phyloP scores from a whole-genome alignment of 2,888 invertebrate species.

The Hofmannophila pseudospretella region DNA sequence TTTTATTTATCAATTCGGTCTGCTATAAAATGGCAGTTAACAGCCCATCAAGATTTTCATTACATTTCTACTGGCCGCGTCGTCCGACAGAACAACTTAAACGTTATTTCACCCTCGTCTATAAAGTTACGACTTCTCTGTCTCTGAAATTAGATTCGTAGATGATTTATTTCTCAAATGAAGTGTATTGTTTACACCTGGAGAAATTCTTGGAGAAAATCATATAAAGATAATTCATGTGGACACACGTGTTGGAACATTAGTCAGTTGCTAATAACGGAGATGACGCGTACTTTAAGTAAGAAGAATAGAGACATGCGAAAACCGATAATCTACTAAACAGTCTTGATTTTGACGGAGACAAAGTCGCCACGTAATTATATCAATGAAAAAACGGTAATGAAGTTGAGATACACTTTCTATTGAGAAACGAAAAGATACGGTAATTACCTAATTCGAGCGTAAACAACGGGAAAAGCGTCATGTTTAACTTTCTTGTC shows the following conservation, averaged over 20 bases:
- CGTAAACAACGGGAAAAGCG: slow-evolving; percentile 4
- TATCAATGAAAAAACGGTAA: slow-evolving; percentile 20
- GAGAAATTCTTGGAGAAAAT: too few species aligned
- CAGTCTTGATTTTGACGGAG: slow-evolving; percentile 14
- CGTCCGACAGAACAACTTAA: not conserved
- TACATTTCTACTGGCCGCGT: not conserved
- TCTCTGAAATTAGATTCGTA: too few species aligned
- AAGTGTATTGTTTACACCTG: too few species aligned
- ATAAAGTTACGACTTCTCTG: too few species aligned
- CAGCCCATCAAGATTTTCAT: slow-evolving; percentile 2
- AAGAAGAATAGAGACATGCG: slow-evolving; percentile 15
- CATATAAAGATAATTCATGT: too few species aligned
- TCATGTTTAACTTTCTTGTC: not conserved
- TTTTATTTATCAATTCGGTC: slow-evolving; percentile 2
- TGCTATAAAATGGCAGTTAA: slow-evolving; percentile 1
- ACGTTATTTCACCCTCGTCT: not conserved
- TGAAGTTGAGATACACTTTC: slow-evolving; percentile 36
- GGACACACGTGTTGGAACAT: too few species aligned
- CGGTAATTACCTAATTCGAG: slow-evolving; percentile 2
- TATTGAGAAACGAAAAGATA: slow-evolving; percentile 21
- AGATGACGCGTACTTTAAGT: slow-evolving; percentile 18
- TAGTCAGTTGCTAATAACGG: slow-evolving; percentile 21
- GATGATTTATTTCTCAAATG: too few species aligned
- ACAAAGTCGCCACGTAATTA: too few species aligned
- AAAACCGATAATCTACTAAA: slow-evolving; percentile 13